Percentiles rank a stretch among this genome's conserved stretches.
These are phyloP conservation scores for Myotis yumanensis DNA, from an alignment of 2,113 vertebrate genomes.

Conservation along the genomic window DNA sequence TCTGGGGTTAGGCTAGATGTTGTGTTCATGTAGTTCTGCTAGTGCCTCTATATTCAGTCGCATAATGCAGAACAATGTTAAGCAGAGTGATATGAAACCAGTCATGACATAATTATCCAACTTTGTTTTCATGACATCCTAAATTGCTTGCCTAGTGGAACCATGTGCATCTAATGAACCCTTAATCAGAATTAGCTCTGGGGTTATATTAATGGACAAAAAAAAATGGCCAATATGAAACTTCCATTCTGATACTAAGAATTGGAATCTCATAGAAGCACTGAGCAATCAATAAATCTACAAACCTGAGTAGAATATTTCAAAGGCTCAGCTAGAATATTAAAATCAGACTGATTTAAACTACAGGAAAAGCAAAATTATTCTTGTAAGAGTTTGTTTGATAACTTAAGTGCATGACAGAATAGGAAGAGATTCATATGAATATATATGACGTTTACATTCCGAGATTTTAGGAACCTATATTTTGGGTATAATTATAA, in stretches of 20 bases:
- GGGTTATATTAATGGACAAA: conserved; percentile 23
- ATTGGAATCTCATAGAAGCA: background rate
- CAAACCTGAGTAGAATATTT: background rate
- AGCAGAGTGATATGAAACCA: conserved; percentile 85
- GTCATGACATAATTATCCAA: conserved; percentile 92
- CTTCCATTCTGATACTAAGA: background rate
- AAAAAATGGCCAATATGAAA: background rate
- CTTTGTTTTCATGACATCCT: conserved; percentile 75
- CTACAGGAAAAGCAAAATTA: background rate
- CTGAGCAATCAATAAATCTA: background rate
- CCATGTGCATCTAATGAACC: background rate
- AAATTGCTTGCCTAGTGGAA: conserved; percentile 9
- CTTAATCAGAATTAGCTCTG: background rate
- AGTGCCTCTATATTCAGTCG: conserved; percentile 87
- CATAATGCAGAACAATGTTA: conserved; percentile 96
- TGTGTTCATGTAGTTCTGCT: background rate
- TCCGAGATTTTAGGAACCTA: background rate
- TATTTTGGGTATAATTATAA: background rate
- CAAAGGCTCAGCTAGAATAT: background rate
- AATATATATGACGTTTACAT: background rate
- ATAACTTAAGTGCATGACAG: background rate
- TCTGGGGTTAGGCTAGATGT: background rate
- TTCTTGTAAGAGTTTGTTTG: background rate
- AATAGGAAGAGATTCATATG: background rate
- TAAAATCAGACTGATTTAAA: background rate